A percentile compares a stretch with the other conserved stretches of the same genome.
phyloP scores from a whole-genome alignment of 2,797 vertebrate genomes.

The Calcarius lapponicus region DNA sequence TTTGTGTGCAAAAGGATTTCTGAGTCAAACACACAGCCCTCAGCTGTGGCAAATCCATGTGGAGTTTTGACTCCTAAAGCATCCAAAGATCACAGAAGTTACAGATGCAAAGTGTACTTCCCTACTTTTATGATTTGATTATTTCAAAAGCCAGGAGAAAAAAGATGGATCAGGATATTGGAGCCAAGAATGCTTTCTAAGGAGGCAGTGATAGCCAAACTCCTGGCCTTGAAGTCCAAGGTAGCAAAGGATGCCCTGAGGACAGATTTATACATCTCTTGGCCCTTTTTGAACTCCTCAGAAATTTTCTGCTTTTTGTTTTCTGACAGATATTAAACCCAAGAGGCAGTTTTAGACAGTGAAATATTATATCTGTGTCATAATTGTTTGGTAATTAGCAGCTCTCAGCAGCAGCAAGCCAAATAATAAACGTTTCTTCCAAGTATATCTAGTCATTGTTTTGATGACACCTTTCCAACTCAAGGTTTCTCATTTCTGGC shows the following conservation, averaged over 20 bases:
- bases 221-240: constrained; percentile 7
- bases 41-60: constrained; percentile 36
- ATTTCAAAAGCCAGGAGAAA: constrained; percentile 35
- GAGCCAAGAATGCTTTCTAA: constrained; percentile 65
- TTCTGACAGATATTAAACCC: constrained; percentile 32
- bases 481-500: not conserved
- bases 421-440: constrained; percentile 46
- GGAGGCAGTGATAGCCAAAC: constrained; percentile 13
- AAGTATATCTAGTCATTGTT: constrained; percentile 45
- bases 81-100: constrained; percentile 43
- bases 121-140: constrained; percentile 28
- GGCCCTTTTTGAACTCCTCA: not conserved
- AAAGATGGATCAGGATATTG: constrained; percentile 2
- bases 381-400: constrained; percentile 51
- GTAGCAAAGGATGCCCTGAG: constrained; percentile 18
- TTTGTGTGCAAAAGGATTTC: constrained; percentile 54
- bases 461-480: constrained; percentile 52
- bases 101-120: constrained; percentile 26
- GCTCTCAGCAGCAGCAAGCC: not conserved
- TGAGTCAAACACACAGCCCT: constrained; percentile 31
- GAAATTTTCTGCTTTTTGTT: constrained; percentile 10
- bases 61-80: constrained; percentile 49
- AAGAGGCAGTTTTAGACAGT: not conserved
- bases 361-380: constrained; percentile 17
- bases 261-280: constrained; percentile 13